A percentile compares a stretch with the other conserved stretches of the same genome.
Evolutionary conservation across 2,888 invertebrate genomes (phyloP).

Genomic region (Hypolimnas misippus): DNA sequence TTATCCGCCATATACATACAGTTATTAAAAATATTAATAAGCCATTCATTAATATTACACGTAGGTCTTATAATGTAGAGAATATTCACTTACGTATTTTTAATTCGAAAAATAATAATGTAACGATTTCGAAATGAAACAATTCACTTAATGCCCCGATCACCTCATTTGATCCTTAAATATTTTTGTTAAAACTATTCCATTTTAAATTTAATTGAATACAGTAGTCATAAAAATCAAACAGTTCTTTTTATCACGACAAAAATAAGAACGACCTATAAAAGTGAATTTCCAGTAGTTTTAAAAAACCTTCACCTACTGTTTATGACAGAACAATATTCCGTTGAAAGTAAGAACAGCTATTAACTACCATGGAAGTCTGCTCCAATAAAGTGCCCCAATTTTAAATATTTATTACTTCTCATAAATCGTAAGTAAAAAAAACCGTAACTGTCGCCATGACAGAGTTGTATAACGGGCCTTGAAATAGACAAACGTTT

Average conservation of each 20-base stretch:
- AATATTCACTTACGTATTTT: no score
- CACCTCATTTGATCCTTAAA: no score
- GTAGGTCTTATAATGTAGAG: no score
- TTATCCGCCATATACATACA: no score
- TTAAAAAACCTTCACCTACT: slow-evolving; percentile 53
- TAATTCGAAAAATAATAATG: no score
- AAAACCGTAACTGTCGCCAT: slow-evolving; percentile 69
- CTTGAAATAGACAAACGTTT: slow-evolving; percentile 64
- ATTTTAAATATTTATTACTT: slow-evolving; percentile 78
- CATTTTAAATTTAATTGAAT: no score
- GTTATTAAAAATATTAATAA: no score
- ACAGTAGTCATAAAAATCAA: not conserved
- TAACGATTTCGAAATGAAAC: no score
- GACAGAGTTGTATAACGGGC: slow-evolving; percentile 69
- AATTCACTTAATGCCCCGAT: not conserved
- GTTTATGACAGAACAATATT: slow-evolving; percentile 56
- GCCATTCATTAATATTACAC: no score
- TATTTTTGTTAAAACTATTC: no score
- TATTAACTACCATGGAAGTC: slow-evolving; percentile 78
- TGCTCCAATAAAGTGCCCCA: slow-evolving; percentile 76
- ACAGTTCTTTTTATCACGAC: slow-evolving; percentile 5
- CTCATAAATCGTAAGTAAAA: slow-evolving; percentile 65
- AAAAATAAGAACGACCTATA: slow-evolving; percentile 48
- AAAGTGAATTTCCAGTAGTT: slow-evolving; percentile 71
- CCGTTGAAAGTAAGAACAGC: slow-evolving; percentile 77